A percentile compares a stretch with the other conserved stretches of the same genome.
Evolutionary conservation across 2,113 vertebrate species (phyloP).

Genomic region (Gnathonemus longibarbis): DNA sequence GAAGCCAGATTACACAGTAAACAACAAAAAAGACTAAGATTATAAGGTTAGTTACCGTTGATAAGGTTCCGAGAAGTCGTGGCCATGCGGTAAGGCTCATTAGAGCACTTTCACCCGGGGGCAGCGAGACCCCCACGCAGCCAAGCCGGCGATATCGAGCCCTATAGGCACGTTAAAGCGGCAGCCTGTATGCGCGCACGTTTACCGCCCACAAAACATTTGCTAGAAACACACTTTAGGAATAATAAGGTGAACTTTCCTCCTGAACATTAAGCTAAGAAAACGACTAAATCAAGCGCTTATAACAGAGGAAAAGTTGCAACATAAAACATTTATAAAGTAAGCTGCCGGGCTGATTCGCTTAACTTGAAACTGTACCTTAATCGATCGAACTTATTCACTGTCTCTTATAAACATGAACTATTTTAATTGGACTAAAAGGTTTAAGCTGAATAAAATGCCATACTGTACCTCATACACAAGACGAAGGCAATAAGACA

Average conservation of each 20-base stretch:
- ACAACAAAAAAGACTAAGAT: conserved; percentile 12
- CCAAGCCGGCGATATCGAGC: conserved; percentile 55
- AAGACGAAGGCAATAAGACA: neutral
- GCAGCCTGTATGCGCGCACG: neutral
- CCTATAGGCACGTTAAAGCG: neutral
- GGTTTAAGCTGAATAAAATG: neutral
- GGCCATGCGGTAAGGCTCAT: conserved; percentile 64
- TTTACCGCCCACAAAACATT: neutral
- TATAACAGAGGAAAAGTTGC: neutral
- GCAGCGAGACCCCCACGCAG: conserved; percentile 19
- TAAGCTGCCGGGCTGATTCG: neutral
- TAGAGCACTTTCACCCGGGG: conserved; percentile 20
- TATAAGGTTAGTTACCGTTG: conserved; percentile 56
- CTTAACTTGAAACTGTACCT: neutral
- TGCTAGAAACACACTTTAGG: neutral
- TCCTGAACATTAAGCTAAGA: neutral
- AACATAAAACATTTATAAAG: neutral
- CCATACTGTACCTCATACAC: neutral
- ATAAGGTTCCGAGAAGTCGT: conserved; percentile 73
- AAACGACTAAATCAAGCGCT: neutral
- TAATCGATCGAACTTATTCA: neutral
- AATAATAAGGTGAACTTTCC: neutral
- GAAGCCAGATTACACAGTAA: neutral
- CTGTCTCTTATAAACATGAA: neutral
- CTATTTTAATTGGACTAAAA: neutral